These are phyloP conservation scores for Drosophila meridiana DNA, from an alignment of 2,888 invertebrate species.

Conservation along the genomic window DNA sequence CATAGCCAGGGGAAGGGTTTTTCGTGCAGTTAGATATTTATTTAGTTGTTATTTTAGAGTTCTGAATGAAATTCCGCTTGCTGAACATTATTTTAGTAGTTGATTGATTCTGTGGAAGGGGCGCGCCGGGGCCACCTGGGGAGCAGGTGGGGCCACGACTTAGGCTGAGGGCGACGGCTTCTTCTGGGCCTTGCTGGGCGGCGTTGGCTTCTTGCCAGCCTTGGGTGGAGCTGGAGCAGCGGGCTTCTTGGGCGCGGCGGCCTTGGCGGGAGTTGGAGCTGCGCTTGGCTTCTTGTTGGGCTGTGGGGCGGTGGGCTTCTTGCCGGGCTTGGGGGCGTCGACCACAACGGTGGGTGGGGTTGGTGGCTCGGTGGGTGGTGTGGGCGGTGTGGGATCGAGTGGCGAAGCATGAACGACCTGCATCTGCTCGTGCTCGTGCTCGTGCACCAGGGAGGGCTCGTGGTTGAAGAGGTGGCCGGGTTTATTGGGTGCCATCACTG, in stretches of 20 bases:
- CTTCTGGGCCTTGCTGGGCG: conserved; percentile 63
- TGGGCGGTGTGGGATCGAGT: conserved; percentile 53
- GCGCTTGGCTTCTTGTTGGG: conserved; percentile 52
- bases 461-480: background rate
- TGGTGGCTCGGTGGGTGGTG: conserved; percentile 54
- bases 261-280: conserved; percentile 33
- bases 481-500: conserved; percentile 30
- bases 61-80: conserved; percentile 75
- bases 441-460: conserved; percentile 7
- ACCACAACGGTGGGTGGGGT: conserved; percentile 56
- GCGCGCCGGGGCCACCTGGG: conserved; percentile 5
- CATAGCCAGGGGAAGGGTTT: conserved; percentile 9
- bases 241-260: conserved; percentile 64
- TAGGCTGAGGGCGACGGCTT: conserved; percentile 52
- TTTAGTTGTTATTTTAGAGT: conserved; percentile 67
- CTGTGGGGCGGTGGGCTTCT: conserved; percentile 62
- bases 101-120: conserved; percentile 3
- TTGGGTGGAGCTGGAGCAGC: conserved; percentile 42
- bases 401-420: conserved; percentile 28
- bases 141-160: background rate
- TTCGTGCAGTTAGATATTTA: conserved; percentile 58
- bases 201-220: conserved; percentile 59
- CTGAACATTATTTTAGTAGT: conserved; percentile 37
- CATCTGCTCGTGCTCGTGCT: conserved; percentile 19
- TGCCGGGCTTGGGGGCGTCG: conserved; percentile 48